Evolutionary conservation across 1,140 invertebrate genomes (phyloP), one percentile per base, ranked within the genome.

Genomic region (Hyphantria cunea): DNA sequence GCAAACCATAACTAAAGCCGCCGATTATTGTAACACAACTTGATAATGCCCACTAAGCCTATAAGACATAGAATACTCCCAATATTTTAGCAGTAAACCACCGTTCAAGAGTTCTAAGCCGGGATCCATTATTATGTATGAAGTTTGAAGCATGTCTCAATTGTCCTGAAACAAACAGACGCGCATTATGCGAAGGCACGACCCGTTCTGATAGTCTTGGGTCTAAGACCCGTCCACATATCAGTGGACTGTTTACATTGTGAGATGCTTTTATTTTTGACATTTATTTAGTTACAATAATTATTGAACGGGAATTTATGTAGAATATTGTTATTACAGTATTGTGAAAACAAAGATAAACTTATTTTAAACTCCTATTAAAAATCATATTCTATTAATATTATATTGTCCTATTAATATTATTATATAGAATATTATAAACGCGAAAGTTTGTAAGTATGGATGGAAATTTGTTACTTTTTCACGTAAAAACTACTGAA

Each of bases 121-220:
- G 13, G 56, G 54, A 34, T 12, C 37, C 47, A 50, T 59, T 59
- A 59, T 59, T 59, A 59, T 59, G 56, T 59, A 59, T 59, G 56
- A 50, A 59, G 56, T 59, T 59, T 42, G 56, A 59, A 12, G 34
- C 56, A 50, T 59, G 56, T 59, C 48, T 59, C 56, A 59, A 59
- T 59, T 42, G 56, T 50, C 34, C 47, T 45, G 13, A 50, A 50
- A 59, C 56, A 59, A 59, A 59, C 56, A 50, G 33, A 41, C 5
- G 56, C 6, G 47, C n/a, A 59, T 59, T 59, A 59, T 59, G 56
- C 56, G 48, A 15, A 31, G 56, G 37, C 56, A 59, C 47, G 56
- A 37, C 8, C 31, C 32, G 44, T 15, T 10, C 13, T n/a, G 39
- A 55, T 55, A 55, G 53, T 45, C 44, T 25, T 34, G 33, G 17